Evolutionary conservation across 2,888 invertebrate genomes (phyloP), one percentile per base, ranked within the genome.

Genomic region (Alcis repandata): DNA sequence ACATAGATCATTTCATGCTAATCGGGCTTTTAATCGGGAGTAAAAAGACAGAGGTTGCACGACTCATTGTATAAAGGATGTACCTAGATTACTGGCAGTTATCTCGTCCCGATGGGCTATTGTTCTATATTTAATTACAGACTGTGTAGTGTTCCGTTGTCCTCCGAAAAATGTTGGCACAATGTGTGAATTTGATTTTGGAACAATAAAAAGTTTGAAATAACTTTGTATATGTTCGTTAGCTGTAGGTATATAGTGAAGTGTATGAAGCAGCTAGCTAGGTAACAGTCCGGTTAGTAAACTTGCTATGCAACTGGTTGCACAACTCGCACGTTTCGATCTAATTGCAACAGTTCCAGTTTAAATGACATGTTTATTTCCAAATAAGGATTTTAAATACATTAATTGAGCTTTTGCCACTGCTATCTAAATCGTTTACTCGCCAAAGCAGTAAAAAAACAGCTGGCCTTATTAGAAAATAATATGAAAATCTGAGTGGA

Each of bases 281-380:
- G 1, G 17, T 15, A 32, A 19, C 17, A 3, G 49, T 11, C 17
- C 17, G 49, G 49, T 33, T 11, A 27, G 11, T 10, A 17, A 49
- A 13, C 36, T 15, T 13, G 33, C 22, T 19, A n/a, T 33, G 1
- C 2, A 33, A 11, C 51, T 19, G 17, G 53, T 61, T 61, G 13
- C 60, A 43, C 33, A 32, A 49, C 19, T 15, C 15, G 9, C 43
- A 11, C 13, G 17, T 22, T 46, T n/a, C 19, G 19, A n/a, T 27
- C 33, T 10, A 52, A 51, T 32, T 52, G 51, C 58, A 57, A 45
- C 45, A 41, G 36, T 36, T 62, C 51, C 38, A 32, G 46, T 59
- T 63, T 53, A 10, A n/a, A 41, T 32, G 46, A 53, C 52, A 63
- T 57, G 57, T 45, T 57, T 9, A 15, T n/a, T 15, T 40, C 11